These are phyloP conservation scores for Maniola jurtina DNA, from an alignment of 1,140 invertebrate genomes.

Conservation along the genomic window DNA sequence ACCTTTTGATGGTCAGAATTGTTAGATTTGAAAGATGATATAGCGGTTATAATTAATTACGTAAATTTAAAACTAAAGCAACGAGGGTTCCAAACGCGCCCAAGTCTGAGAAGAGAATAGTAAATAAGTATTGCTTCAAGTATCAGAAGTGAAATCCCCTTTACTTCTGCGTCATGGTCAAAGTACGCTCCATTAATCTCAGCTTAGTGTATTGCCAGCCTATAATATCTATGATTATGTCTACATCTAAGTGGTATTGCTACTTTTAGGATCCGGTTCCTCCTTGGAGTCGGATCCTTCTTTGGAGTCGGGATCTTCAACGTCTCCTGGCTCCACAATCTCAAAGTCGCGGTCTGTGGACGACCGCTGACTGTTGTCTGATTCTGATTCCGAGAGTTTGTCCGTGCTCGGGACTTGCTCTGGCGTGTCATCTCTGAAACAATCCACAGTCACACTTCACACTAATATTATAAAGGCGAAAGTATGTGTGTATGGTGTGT, in stretches of 20 bases:
- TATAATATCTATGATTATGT: not conserved
- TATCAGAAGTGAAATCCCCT: too few species aligned
- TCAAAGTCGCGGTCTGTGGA: conserved; percentile 90
- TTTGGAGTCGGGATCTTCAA: conserved; percentile 59
- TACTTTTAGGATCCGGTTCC: not conserved
- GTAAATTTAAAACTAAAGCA: too few species aligned
- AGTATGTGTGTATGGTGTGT: too few species aligned
- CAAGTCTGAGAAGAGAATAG: too few species aligned
- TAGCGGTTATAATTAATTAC: too few species aligned
- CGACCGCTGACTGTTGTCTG: conserved; percentile 85
- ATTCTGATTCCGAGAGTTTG: conserved; percentile 81
- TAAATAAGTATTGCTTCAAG: too few species aligned
- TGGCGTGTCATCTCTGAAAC: conserved; percentile 49
- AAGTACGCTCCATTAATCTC: too few species aligned
- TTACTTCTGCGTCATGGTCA: too few species aligned
- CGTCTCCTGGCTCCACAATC: conserved; percentile 84
- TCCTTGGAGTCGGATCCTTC: conserved; percentile 1
- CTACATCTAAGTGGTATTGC: not conserved
- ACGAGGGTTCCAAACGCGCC: too few species aligned
- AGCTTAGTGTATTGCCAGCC: not conserved
- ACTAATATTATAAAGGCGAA: too few species aligned
- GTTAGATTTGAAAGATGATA: too few species aligned
- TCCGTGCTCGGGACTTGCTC: conserved; percentile 35
- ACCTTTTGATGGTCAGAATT: too few species aligned
- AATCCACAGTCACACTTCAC: not conserved